Conservation (phyloP, 2,888 invertebrate genomes). For the Siphonodentalium dalli region DNA sequence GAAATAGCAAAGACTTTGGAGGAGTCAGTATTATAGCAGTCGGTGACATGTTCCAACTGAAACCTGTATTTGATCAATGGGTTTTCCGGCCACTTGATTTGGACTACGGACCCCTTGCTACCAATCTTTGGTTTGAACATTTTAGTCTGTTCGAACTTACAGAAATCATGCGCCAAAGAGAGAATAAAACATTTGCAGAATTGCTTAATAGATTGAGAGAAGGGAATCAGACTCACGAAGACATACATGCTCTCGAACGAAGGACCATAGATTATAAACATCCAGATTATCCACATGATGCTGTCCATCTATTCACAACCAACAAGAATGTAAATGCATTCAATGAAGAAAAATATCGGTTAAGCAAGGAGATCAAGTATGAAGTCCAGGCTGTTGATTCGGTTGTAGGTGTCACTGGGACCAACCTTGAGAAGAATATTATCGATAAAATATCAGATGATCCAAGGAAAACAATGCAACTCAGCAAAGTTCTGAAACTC, state of each 20-base stretch:
- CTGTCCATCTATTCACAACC: neutral
- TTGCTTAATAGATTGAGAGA: neutral
- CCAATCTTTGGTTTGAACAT: slow-evolving; percentile 10
- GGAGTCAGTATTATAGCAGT: slow-evolving; percentile 14
- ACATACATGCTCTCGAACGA: neutral
- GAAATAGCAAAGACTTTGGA: slow-evolving; percentile 5
- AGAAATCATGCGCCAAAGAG: slow-evolving; percentile 18
- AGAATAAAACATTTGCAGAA: neutral
- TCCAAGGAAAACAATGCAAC: neutral
- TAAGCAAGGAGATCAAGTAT: neutral
- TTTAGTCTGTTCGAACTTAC: slow-evolving; percentile 12
- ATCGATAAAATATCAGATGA: no score
- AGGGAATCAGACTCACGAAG: neutral
- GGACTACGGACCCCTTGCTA: slow-evolving; percentile 3
- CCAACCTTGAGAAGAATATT: no score
- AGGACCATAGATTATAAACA: neutral
- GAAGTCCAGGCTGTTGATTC: neutral
- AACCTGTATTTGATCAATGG: slow-evolving; percentile 17
- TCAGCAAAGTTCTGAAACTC: neutral
- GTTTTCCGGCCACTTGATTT: slow-evolving; percentile 1
- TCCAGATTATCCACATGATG: neutral
- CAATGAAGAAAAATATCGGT: neutral
- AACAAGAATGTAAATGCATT: neutral
- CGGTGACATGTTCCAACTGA: slow-evolving; percentile 17
- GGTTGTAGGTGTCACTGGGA: no score